Base-by-base conservation (phyloP, 2,888 invertebrate species). In the Abrostola triplasia region DNA sequence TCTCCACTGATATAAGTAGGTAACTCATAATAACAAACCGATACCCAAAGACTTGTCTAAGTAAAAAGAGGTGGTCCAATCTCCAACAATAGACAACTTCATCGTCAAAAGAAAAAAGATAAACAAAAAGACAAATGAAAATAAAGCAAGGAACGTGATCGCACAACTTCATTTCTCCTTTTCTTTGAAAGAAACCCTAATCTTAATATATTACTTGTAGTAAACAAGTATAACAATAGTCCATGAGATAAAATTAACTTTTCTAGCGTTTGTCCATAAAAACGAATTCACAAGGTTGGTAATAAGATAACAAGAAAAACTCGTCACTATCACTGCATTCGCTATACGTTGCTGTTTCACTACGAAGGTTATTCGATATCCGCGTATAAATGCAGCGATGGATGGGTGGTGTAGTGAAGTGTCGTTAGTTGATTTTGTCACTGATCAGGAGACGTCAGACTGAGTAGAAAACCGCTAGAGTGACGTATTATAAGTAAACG, bases 161-260 rank as follows among this genome's bases (percentile, higher is more conserved):
- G 50, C 59, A 54, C 62, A 62, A 65, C 60, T 77, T 67, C 61
- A 77, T 77, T 67, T 57, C 64, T 68, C 67, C 62, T 64, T 74
- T 70, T 52, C 53, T 65, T 63, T 64, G 51, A 13, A 56, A 12
- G 38, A 41, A 24, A 7, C 48, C 40, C 51, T 64, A 70, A 73
- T 70, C 77, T 73, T 70, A 64, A 77, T 69, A 69, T 79, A 76
- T 69, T 60, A 56, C 66, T 63, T 42, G 66, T 67, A 79, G 49
- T 79, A 76, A 79, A 76, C 76, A 68, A 72, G n/a, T 40, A 59
- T 57, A 61, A 76, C 76, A 71, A 72, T 76, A 76, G 59, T 61
- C 42, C 12, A 59, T 10, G 2, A 67, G 53, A 72, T 77, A 69
- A 72, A 77, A 79, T 79, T 79, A 79, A 67, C 73, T 77, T 76